Evolutionary conservation across 2,888 invertebrate species (phyloP).

Genomic region (Lissocephala sabroskyi): DNA sequence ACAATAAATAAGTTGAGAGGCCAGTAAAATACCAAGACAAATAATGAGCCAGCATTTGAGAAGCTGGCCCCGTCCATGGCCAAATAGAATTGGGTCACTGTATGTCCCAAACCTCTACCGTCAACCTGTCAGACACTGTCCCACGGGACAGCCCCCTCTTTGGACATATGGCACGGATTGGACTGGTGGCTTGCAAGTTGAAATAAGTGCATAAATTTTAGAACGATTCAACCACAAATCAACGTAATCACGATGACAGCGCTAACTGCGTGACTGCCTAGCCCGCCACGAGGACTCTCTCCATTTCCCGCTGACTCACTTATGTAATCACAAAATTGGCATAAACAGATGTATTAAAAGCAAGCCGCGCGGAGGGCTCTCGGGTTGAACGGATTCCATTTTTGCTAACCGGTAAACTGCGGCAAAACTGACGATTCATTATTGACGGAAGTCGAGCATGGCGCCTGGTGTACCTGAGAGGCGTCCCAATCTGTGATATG

Average conservation of each 20-base stretch:
- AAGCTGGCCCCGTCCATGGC: too few species aligned
- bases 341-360: constrained; percentile 55
- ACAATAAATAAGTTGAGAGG: constrained; percentile 3
- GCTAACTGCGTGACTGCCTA: constrained; percentile 1
- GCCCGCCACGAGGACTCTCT: too few species aligned
- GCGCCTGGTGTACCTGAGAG: too few species aligned
- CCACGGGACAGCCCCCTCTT: too few species aligned
- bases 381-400: too few species aligned
- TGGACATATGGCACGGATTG: constrained; percentile 32
- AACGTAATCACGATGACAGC: constrained; percentile 47
- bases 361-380: too few species aligned
- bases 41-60: too few species aligned
- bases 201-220: constrained; percentile 55
- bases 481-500: too few species aligned
- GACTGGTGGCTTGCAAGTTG: constrained; percentile 39
- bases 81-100: constrained; percentile 6
- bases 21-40: background rate
- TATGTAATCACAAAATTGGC: constrained; percentile 58
- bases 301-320: constrained; percentile 52
- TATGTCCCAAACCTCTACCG: constrained; percentile 3
- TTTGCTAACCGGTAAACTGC: constrained; percentile 11
- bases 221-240: constrained; percentile 38
- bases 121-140: constrained; percentile 7
- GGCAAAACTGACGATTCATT: constrained; percentile 41
- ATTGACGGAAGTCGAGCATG: constrained; percentile 18